Percentiles rank a stretch among this genome's conserved stretches.
Evolutionary conservation across 1,140 invertebrate species (phyloP).

Genomic region (Drosophila ironensis): DNA sequence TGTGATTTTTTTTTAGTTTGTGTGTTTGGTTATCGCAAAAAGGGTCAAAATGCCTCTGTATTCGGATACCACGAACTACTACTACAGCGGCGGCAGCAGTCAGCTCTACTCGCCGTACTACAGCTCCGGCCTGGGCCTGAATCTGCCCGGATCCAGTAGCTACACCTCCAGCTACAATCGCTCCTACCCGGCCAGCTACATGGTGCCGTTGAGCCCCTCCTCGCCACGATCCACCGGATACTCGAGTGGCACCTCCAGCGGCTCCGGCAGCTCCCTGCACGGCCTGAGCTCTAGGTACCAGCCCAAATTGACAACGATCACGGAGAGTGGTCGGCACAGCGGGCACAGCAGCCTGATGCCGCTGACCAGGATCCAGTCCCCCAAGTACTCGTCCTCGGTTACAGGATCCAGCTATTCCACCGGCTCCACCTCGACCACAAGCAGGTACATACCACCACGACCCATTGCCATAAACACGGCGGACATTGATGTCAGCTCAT

Average conservation of each 20-base stretch:
- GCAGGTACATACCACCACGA: constrained; percentile 83
- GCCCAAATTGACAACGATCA: constrained; percentile 89
- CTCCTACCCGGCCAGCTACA: constrained; percentile 61
- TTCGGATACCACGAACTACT: constrained; percentile 71
- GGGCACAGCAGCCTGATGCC: constrained; percentile 67
- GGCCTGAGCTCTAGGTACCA: constrained; percentile 84
- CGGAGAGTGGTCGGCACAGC: constrained; percentile 83
- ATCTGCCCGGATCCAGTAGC: constrained; percentile 29
- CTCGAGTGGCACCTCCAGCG: constrained; percentile 36
- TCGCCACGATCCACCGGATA: constrained; percentile 47
- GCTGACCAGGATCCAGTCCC: constrained; percentile 82
- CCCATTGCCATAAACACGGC: constrained; percentile 89
- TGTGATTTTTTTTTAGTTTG: constrained; percentile 7
- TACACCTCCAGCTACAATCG: constrained; percentile 74
- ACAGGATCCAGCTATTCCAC: constrained; percentile 31
- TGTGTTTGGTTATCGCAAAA: neutral
- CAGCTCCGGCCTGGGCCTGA: constrained; percentile 80
- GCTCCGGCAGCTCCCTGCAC: constrained; percentile 53
- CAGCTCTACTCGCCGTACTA: constrained; percentile 84
- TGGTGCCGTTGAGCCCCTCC: constrained; percentile 60
- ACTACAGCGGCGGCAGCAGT: constrained; percentile 82
- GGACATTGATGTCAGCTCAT: constrained; percentile 90
- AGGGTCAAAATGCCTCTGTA: constrained; percentile 74
- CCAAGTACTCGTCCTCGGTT: constrained; percentile 73
- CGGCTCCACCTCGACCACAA: constrained; percentile 23